phyloP scores from a whole-genome alignment of 2,797 vertebrate species.

The Chrosomus eos region DNA sequence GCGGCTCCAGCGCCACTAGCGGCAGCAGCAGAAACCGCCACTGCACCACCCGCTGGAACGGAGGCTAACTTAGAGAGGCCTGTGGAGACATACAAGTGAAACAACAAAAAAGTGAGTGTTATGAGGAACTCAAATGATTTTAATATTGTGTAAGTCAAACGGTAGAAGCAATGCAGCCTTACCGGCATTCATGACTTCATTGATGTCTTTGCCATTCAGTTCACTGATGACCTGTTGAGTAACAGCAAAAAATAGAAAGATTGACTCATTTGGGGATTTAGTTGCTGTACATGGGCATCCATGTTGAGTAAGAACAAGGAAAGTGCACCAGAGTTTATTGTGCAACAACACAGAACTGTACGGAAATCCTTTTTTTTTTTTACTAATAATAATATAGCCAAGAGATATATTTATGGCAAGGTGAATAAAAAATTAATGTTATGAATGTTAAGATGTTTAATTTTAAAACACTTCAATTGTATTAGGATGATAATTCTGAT shows the following conservation, averaged over 20 bases:
- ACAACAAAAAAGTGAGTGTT: background rate
- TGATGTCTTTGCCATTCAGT: conserved; percentile 83
- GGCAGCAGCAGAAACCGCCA: conserved; percentile 72
- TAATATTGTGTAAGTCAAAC: background rate
- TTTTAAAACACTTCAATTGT: background rate
- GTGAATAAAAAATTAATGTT: background rate
- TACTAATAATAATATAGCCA: background rate
- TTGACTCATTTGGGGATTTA: background rate
- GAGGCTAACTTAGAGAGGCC: conserved; percentile 85
- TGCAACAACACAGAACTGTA: background rate
- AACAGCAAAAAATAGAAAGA: background rate
- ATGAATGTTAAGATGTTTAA: background rate
- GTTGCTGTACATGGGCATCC: background rate
- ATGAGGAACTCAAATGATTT: background rate
- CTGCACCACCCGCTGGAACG: conserved; percentile 84
- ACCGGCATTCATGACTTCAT: conserved; percentile 85
- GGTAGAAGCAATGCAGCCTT: conserved; percentile 7
- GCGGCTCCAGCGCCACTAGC: conserved; percentile 65
- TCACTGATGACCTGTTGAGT: conserved; percentile 77
- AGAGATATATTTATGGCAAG: background rate
- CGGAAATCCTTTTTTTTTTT: background rate
- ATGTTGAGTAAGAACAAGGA: background rate
- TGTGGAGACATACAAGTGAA: conserved; percentile 46
- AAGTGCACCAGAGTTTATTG: background rate
- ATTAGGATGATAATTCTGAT: background rate